Conservation (phyloP, 1,140 invertebrate species). For the Scaptomyza pallida region DNA sequence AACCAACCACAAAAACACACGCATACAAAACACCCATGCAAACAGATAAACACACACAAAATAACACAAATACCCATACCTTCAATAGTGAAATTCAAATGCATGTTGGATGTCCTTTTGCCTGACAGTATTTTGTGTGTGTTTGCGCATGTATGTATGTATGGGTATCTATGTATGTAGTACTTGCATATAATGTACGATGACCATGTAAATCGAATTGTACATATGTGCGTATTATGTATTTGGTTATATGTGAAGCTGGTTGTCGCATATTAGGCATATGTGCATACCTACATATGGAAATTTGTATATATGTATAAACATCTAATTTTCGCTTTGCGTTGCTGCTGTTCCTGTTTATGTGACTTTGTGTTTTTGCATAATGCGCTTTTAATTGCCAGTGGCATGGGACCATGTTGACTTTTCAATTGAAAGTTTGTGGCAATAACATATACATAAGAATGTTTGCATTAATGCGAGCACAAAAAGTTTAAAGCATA, state of each 20-base stretch:
- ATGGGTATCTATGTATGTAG: conserved; percentile 21
- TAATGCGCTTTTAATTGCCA: conserved; percentile 48
- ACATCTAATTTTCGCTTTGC: conserved; percentile 36
- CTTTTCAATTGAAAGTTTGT: conserved; percentile 40
- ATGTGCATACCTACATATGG: not conserved
- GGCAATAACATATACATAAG: not conserved
- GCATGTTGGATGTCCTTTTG: conserved; percentile 66
- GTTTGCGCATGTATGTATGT: conserved; percentile 27
- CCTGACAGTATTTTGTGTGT: conserved; percentile 54
- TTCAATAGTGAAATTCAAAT: conserved; percentile 60
- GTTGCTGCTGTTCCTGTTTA: not conserved
- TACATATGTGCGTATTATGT: conserved; percentile 15
- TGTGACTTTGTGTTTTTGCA: conserved; percentile 38
- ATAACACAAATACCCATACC: conserved; percentile 21
- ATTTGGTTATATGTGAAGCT: conserved; percentile 22
- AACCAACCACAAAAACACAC: conserved; percentile 50
- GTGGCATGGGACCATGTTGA: conserved; percentile 37
- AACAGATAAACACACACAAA: conserved; percentile 26
- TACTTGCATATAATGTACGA: not conserved
- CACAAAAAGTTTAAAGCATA: not conserved
- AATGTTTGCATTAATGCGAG: conserved; percentile 17
- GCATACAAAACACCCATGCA: conserved; percentile 32
- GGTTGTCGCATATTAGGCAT: conserved; percentile 20
- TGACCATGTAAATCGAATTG: conserved; percentile 4
- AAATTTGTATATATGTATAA: conserved; percentile 14